phyloP scores from a whole-genome alignment of 2,888 invertebrate genomes.

The Hypselothyrea guttata region DNA sequence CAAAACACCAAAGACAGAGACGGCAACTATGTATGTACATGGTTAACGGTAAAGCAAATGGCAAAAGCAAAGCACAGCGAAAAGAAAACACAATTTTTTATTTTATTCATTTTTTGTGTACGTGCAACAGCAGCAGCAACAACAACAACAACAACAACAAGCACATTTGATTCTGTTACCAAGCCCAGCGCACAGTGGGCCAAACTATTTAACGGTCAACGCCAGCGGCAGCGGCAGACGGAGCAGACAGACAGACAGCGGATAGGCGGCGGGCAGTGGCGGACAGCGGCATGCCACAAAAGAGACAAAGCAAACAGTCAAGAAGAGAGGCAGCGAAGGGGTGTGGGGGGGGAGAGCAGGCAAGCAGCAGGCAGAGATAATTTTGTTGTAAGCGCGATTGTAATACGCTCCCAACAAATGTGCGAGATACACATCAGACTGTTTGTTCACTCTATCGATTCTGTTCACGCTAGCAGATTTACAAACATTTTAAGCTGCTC shows the following conservation, averaged over 20 bases:
- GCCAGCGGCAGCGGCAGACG: slow-evolving; percentile 9
- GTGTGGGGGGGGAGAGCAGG: no score
- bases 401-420: no score
- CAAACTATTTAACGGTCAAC: slow-evolving; percentile 50
- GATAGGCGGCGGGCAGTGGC: neutral
- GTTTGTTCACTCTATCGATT: no score
- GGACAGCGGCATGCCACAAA: neutral
- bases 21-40: slow-evolving; percentile 13
- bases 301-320: slow-evolving; percentile 1
- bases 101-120: neutral
- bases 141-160: slow-evolving; percentile 10
- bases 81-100: slow-evolving; percentile 22
- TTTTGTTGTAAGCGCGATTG: no score
- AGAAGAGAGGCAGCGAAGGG: slow-evolving; percentile 3
- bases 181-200: slow-evolving; percentile 31
- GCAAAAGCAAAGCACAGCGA: slow-evolving; percentile 16
- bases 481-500: no score
- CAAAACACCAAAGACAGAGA: slow-evolving; percentile 16
- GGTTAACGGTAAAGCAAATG: slow-evolving; percentile 34
- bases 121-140: slow-evolving; percentile 7
- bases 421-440: no score
- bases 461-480: no score
- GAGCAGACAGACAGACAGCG: slow-evolving; percentile 1
- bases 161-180: slow-evolving; percentile 3
- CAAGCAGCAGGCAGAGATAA: no score